Percentiles rank a stretch among this genome's conserved stretches.
Conservation (phyloP, 2,113 vertebrate genomes). For the Balaeniceps rex region DNA sequence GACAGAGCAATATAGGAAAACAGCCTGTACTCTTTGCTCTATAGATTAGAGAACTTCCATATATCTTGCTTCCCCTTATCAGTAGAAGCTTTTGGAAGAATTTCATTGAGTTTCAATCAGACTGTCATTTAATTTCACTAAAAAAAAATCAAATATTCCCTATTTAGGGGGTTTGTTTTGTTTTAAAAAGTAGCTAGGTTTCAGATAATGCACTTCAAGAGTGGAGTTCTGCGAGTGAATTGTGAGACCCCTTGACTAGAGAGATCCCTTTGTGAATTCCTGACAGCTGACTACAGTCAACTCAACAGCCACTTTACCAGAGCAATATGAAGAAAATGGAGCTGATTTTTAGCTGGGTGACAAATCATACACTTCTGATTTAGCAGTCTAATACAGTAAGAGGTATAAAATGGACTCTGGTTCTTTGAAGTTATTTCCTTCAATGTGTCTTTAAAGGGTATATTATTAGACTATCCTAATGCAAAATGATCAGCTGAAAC, state of each 20-base stretch:
- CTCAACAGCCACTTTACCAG: background rate
- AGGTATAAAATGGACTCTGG: constrained; percentile 21
- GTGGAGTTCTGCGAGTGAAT: background rate
- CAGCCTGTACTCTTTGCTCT: background rate
- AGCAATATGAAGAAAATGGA: background rate
- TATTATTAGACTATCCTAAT: constrained; percentile 64
- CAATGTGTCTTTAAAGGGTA: constrained; percentile 48
- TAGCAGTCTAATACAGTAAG: constrained; percentile 39
- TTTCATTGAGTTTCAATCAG: background rate
- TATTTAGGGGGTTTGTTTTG: background rate
- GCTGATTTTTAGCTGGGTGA: background rate
- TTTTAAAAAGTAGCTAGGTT: background rate
- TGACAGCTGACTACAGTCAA: background rate
- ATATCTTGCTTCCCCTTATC: background rate
- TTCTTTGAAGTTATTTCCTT: constrained; percentile 54
- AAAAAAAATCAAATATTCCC: background rate
- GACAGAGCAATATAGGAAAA: background rate
- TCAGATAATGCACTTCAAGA: background rate
- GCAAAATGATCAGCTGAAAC: constrained; percentile 73
- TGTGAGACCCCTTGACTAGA: background rate
- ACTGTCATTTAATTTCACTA: background rate
- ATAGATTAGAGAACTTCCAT: background rate
- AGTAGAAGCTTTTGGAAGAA: background rate
- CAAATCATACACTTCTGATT: constrained; percentile 16
- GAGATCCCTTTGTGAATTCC: background rate